Percentiles rank a stretch among this genome's conserved stretches.
Evolutionary conservation across 2,113 vertebrate genomes (phyloP).

Genomic region (Zosterops pallidus): DNA sequence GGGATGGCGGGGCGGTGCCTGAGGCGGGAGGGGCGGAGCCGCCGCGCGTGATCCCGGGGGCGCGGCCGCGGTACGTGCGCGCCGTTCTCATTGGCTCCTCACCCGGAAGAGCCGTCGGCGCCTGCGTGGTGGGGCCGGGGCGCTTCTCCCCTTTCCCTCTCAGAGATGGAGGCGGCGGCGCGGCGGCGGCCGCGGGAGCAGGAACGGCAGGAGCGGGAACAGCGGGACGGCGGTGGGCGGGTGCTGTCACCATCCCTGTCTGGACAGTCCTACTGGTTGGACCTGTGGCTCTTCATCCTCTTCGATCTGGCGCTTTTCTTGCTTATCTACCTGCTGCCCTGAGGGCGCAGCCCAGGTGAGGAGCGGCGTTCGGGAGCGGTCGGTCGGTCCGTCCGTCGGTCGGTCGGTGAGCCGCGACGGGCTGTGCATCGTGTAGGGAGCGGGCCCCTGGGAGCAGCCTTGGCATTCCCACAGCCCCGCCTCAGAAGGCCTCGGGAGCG

Average conservation of each 20-base stretch:
- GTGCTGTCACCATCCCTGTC: neutral
- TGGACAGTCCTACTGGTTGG: slow-evolving; percentile 89
- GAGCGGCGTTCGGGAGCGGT: neutral
- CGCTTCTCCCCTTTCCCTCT: fast-evolving
- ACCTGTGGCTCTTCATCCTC: slow-evolving; percentile 85
- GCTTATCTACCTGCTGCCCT: slow-evolving; percentile 80
- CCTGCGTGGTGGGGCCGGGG: neutral
- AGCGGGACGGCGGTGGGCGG: neutral
- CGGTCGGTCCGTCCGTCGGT: fast-evolving
- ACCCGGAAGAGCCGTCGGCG: neutral
- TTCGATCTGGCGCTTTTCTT: slow-evolving; percentile 83
- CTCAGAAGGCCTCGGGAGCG: neutral
- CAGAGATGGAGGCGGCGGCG: neutral
- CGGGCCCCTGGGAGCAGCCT: neutral
- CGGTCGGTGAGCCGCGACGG: neutral
- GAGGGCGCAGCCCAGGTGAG: slow-evolving; percentile 18
- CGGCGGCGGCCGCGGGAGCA: neutral
- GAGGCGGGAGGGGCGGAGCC: too few relatives aligned
- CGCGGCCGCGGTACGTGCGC: neutral
- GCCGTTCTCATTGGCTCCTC: neutral
- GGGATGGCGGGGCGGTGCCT: fast-evolving
- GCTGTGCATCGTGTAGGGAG: too few relatives aligned
- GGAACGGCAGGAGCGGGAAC: neutral
- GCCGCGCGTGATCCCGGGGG: neutral
- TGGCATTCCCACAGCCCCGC: neutral